Base-by-base conservation (phyloP, 2,113 vertebrate species). In the Calyptommatus sinebrachiatus region DNA sequence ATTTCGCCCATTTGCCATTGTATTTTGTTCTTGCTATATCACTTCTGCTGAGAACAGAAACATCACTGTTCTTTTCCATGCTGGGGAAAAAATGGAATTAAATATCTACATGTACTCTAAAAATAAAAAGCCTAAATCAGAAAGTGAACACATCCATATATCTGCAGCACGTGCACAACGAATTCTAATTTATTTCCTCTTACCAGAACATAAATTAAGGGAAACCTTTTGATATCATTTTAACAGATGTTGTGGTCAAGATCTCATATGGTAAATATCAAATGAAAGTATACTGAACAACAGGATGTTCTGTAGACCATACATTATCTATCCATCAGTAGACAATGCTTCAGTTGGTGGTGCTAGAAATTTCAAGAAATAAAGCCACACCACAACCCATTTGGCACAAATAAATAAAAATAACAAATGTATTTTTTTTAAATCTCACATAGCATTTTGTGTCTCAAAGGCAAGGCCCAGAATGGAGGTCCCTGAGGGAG, bases 301-400 rank as follows among this genome's bases (percentile, higher is more conserved):
- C 95, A 96, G 96, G 95, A 96, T 96, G 94, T 77, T 86, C 91
- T 91, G 88, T 86, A 95, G 95, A 96, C 95, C 94, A 87, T 92
- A 94, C 94, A 91, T 16, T 78, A 94, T 92, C 89, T 84, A 89
- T 86, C 48, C 1, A 41, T 41, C 88, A 86, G 88, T 76, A 16
- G 89, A 91, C 86, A 41, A 5, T 41, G 35, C 35, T 41, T 41
- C 35, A 41, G 5, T 4, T 41, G 35, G 53, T 57, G 16, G 53
- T 57, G 53, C 53, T 57, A 57, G 2, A 57, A 57, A 57, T 57
- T 57, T 57, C 14, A 4, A 57, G 14, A 57, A 57, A 57, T 16
- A 57, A 16, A 57, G 53, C 53, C 53, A 57, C 53, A 14, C 53
- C 53, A 57, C 10, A 9, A 50, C 50, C 4, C 50, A 50, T 50